Evolutionary conservation across 2,113 vertebrate genomes (phyloP).

Genomic region (Oxyura jamaicensis): DNA sequence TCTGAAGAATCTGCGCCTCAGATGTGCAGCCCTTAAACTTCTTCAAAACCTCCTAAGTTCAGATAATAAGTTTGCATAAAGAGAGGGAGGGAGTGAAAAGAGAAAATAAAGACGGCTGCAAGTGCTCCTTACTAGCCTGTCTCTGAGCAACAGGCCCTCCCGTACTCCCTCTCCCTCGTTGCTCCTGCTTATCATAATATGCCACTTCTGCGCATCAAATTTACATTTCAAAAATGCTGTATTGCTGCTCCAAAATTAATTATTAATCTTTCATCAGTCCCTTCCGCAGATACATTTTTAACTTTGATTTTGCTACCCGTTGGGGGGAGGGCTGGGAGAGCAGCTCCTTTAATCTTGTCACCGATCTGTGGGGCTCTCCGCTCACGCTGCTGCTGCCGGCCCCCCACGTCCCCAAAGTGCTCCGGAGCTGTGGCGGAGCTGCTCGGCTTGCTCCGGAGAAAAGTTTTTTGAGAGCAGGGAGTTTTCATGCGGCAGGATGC

Average conservation of each 20-base stretch:
- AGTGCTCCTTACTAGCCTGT: slow-evolving; percentile 51
- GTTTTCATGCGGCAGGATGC: background rate
- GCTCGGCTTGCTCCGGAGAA: background rate
- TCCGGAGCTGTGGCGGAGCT: slow-evolving; percentile 21
- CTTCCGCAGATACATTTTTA: slow-evolving; percentile 75
- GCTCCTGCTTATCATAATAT: slow-evolving; percentile 73
- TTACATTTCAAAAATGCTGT: slow-evolving; percentile 80
- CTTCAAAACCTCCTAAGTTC: slow-evolving; percentile 40
- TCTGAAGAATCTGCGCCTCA: slow-evolving; percentile 2
- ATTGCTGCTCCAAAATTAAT: slow-evolving; percentile 76
- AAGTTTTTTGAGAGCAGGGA: slow-evolving; percentile 8
- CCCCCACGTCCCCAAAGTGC: background rate
- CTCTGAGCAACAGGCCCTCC: slow-evolving; percentile 64
- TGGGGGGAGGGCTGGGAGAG: slow-evolving; percentile 50
- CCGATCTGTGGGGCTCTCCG: slow-evolving; percentile 61
- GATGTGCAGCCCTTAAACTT: slow-evolving; percentile 47
- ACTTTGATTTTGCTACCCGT: slow-evolving; percentile 75
- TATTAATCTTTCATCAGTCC: slow-evolving; percentile 77
- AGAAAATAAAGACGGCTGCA: slow-evolving; percentile 18
- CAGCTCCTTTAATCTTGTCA: slow-evolving; percentile 72
- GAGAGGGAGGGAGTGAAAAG: slow-evolving; percentile 28
- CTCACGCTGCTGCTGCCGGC: slow-evolving; percentile 32
- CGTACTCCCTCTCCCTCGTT: slow-evolving; percentile 51
- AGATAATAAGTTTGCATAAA: slow-evolving; percentile 69
- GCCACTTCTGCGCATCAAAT: slow-evolving; percentile 72